Conservation (phyloP, 2,888 invertebrate species). For the Adelognathus sp. region DNA sequence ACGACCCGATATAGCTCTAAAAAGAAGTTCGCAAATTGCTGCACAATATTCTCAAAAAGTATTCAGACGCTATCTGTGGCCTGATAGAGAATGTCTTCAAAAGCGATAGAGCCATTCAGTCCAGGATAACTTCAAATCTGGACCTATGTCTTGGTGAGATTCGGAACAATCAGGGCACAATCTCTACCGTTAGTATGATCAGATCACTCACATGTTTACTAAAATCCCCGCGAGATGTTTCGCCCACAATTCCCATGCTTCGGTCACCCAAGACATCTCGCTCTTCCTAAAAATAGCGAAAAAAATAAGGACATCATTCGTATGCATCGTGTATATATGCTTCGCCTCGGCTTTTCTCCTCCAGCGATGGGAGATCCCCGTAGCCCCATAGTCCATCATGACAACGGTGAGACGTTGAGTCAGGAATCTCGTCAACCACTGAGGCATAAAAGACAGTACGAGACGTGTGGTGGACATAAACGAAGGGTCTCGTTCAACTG, state of each 20-base stretch:
- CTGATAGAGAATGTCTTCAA: too few species aligned
- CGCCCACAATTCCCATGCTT: conserved; percentile 34
- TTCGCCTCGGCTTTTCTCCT: conserved; percentile 24
- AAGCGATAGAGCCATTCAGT: too few species aligned
- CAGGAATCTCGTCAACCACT: conserved; percentile 3
- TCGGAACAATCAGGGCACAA: too few species aligned
- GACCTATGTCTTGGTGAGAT: too few species aligned
- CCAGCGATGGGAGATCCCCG: conserved; percentile 12
- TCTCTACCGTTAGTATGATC: too few species aligned
- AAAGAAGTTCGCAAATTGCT: too few species aligned
- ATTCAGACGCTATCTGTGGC: too few species aligned
- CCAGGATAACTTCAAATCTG: too few species aligned
- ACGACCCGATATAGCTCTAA: too few species aligned
- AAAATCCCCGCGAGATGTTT: background rate
- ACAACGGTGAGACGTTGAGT: conserved; percentile 5
- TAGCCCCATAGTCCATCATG: conserved; percentile 46
- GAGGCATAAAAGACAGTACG: conserved; percentile 47
- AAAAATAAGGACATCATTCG: conserved; percentile 54
- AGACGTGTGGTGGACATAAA: conserved; percentile 55
- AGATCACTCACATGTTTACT: background rate
- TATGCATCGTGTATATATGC: conserved; percentile 46
- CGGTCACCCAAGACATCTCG: conserved; percentile 13
- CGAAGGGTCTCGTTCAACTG: conserved; percentile 22
- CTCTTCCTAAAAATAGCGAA: conserved; percentile 14
- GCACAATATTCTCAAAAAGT: too few species aligned